Base-by-base conservation (phyloP, 1,140 invertebrate genomes). In the Drosophila chauvacae region DNA sequence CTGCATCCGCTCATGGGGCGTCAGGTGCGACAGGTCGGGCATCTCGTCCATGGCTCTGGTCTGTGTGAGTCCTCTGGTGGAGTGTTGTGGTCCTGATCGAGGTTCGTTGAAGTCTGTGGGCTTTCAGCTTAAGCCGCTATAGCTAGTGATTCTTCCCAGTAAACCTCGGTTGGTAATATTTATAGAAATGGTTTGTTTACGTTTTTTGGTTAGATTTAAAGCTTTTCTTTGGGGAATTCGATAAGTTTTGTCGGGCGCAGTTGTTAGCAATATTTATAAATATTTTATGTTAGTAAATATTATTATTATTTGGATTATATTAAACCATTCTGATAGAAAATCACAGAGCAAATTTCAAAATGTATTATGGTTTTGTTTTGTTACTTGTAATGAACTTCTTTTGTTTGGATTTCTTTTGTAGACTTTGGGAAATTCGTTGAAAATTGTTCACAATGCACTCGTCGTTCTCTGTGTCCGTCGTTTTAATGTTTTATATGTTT, bases 1-100 rank as follows among this genome's bases (percentile, higher is more conserved):
- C 94, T 99, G 98, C 93, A 96, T 96, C 93, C 98, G 95, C 94
- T 99, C 98, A 93, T 99, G 98, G 88, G 97, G 96, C 85, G 98
- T 99, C 91, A 99, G 96, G 94, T 99, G 98, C 92, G 97, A 99
- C 90, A 99, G 95, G 95, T 99, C 98, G 81, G 98, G 98, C 95
- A 97, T 95, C 93, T 96, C 95, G 93, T 95, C 96, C 96, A 96
- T 96, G 80, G 80, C 84, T 73, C 62, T 61, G 56, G 30, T 50
- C 30, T 41, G 11, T 9, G 28, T 23, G 58, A 30, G 13, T 74
- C 47, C 60, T 68, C 16, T 30, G 5, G 30, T 23, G 56, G 16
- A 28, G 14, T 37, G 28, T 18, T 45, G 37, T 66, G 39, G 44
- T 45, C 20, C 39, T 60, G 42, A 4, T 62, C 68, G 47, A 37